Base-by-base conservation (phyloP, 2,888 invertebrate species). In the Thyatira batis region DNA sequence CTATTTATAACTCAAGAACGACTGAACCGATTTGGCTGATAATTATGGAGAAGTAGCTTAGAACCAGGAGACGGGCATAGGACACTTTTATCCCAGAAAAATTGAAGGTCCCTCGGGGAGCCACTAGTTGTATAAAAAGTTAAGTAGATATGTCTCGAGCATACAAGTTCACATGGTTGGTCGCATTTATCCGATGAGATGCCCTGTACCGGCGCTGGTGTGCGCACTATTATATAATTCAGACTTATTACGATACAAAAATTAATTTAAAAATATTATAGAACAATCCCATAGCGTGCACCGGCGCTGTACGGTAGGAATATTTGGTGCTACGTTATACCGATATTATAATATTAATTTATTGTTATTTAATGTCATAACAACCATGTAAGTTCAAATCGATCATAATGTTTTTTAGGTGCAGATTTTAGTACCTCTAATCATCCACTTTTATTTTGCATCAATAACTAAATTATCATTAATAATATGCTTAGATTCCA, bases 281-380 rank as follows among this genome's bases (percentile, higher is more conserved):
- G n/a, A 44, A 0, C 11, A 21, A 4, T 25, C 30, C 23, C 39
- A n/a, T 25, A 13, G 43, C 49, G 13, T 50, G 23, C 45, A 27
- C 23, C 43, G 10, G 48, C 48, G 25, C 11, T 28, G 48, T 17
- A 10, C 11, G 17, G 48, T 28, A 28, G 17, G 60, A 67, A 67
- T 67, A 63, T 63, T 63, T 77, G 77, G 76, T 75, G 77, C 76
- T 77, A 77, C 66, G 50, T 62, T 66, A 67, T 69, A 69, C 69
- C 55, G 61, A 67, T 62, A 65, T 62, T 60, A 52, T 46, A 53
- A 54, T 56, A 23, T 52, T 33, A 20, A 60, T 61, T 53, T 52
- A 60, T 70, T 63, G 61, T 63, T 62, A 61, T 52, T 53, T 51
- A 45, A 45, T 5, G 54, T 54, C 39, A 13, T 30, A 50, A 44